Conservation (phyloP, 2,113 vertebrate species). For the Mungos mungo region DNA sequence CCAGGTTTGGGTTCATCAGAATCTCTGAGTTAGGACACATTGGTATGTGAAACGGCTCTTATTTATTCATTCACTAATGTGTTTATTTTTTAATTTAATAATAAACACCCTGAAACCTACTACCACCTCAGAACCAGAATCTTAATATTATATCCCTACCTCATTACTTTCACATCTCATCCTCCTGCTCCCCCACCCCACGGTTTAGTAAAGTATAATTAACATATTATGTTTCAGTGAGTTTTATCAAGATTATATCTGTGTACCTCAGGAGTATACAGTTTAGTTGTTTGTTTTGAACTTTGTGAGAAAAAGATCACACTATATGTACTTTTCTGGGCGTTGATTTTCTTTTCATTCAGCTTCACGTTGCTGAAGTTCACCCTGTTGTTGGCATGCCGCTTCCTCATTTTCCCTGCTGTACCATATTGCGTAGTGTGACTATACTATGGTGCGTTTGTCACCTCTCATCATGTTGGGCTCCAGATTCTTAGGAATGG, state of each 20-base stretch:
- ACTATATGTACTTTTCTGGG: background rate
- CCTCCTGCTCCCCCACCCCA: background rate
- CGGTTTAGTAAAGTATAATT: background rate
- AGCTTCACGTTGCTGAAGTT: background rate
- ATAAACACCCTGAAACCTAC: background rate
- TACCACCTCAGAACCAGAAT: background rate
- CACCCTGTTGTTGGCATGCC: background rate
- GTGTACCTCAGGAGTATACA: background rate
- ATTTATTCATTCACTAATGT: background rate
- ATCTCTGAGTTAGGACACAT: background rate
- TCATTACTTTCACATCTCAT: background rate
- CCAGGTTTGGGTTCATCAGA: background rate
- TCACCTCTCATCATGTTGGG: background rate
- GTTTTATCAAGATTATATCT: background rate
- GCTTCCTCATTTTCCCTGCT: background rate
- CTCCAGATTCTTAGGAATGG: background rate
- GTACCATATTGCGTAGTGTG: background rate
- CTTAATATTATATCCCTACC: background rate
- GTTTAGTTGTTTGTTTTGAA: slow-evolving; percentile 1
- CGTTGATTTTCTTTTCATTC: background rate
- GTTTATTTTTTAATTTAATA: background rate
- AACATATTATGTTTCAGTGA: background rate
- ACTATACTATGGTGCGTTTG: no score
- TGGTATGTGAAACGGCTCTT: background rate
- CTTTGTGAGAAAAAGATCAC: background rate